These are phyloP conservation scores for Neodiprion pinetum DNA, from an alignment of 1,140 invertebrate genomes.

Conservation along the genomic window DNA sequence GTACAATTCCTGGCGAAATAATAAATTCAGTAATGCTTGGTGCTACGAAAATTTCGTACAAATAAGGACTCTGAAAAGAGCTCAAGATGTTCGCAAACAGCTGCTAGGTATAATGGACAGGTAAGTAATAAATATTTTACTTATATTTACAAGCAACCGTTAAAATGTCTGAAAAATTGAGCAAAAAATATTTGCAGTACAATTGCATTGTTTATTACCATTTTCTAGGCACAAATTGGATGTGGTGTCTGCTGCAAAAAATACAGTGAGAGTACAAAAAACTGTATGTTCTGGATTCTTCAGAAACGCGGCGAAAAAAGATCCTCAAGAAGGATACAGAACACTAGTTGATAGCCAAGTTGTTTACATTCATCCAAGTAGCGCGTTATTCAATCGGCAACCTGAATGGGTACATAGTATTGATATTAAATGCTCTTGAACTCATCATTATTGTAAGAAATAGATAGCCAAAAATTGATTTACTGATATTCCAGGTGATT, in stretches of 20 bases:
- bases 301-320: slow-evolving; percentile 98
- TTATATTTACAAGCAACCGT: neutral
- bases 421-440: neutral
- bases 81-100: slow-evolving; percentile 98
- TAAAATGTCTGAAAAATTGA: slow-evolving; percentile 4
- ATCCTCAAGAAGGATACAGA: slow-evolving; percentile 98
- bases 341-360: slow-evolving; percentile 98
- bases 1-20: slow-evolving; percentile 99
- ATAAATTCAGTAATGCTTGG: slow-evolving; percentile 99
- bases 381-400: slow-evolving; percentile 96
- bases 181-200: slow-evolving; percentile 21
- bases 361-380: slow-evolving; percentile 99
- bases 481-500: slow-evolving; percentile 77
- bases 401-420: slow-evolving; percentile 87
- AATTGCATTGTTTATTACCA: slow-evolving; percentile 35
- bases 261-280: slow-evolving; percentile 95
- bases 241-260: slow-evolving; percentile 95
- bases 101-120: slow-evolving; percentile 97
- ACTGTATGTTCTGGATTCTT: slow-evolving; percentile 99
- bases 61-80: slow-evolving; percentile 93
- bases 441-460: neutral
- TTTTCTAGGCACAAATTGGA: slow-evolving; percentile 90
- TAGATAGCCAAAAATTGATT: slow-evolving; percentile 17
- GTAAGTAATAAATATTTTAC: slow-evolving; percentile 53
- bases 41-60: slow-evolving; percentile 99